phyloP scores from a whole-genome alignment of 2,113 vertebrate genomes.

The Odobenus rosmarus region DNA sequence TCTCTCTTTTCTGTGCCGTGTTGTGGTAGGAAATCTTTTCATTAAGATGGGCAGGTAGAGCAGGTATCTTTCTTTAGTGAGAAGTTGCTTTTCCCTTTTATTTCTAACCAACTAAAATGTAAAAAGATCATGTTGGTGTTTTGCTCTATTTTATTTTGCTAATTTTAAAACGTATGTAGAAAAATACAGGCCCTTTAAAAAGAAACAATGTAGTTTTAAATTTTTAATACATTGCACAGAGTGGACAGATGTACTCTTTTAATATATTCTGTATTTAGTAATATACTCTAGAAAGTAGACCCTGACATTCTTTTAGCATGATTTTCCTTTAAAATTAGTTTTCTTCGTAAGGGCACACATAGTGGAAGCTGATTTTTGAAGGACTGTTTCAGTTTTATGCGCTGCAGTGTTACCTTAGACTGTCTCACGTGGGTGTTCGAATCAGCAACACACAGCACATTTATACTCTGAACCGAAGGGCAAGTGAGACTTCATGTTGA shows the following conservation, averaged over 20 bases:
- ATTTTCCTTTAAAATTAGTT: not conserved
- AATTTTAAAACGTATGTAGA: conserved; percentile 19
- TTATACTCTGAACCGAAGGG: not conserved
- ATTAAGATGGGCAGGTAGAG: not conserved
- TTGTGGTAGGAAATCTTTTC: conserved; percentile 54
- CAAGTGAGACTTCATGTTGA: not conserved
- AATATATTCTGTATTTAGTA: not conserved
- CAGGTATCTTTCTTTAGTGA: not conserved
- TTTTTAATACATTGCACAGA: not conserved
- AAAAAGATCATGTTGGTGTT: not conserved
- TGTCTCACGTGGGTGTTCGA: too few relatives aligned
- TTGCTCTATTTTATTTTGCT: conserved; percentile 17
- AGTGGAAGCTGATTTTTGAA: not conserved
- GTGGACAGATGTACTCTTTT: not conserved
- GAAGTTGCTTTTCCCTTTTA: not conserved
- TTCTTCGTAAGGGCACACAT: not conserved
- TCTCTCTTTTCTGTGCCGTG: conserved; percentile 17
- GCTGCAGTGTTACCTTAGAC: not conserved
- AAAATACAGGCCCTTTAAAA: not conserved
- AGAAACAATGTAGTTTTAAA: not conserved
- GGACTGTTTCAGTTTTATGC: not conserved
- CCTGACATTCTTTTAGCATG: not conserved
- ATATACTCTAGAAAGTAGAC: not conserved
- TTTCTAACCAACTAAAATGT: not conserved
- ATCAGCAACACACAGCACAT: not conserved